phyloP scores from a whole-genome alignment of 2,113 vertebrate species.

The Gymnorhina tibicen region DNA sequence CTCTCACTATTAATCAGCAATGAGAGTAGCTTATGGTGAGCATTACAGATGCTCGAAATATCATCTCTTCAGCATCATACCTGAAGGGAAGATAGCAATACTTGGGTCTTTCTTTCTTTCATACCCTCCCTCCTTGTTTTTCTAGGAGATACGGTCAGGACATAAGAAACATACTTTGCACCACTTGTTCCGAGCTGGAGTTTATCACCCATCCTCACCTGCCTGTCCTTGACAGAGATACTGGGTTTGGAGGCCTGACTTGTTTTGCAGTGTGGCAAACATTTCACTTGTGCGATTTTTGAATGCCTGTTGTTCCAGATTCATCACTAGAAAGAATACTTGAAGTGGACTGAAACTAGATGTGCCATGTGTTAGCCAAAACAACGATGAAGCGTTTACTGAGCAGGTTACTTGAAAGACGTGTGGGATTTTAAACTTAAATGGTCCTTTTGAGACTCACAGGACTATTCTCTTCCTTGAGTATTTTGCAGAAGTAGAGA shows the following conservation, averaged over 20 bases:
- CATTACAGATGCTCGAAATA: constrained; percentile 33
- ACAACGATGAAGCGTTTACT: neutral
- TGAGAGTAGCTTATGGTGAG: constrained; percentile 33
- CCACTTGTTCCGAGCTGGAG: neutral
- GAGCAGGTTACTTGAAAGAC: neutral
- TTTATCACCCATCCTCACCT: neutral
- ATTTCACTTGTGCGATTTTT: neutral
- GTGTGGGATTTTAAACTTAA: neutral
- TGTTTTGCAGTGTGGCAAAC: neutral
- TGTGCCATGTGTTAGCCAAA: neutral
- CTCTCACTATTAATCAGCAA: constrained; percentile 45
- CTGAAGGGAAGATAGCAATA: neutral
- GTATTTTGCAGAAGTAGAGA: neutral
- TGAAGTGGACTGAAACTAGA: neutral
- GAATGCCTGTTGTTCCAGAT: neutral
- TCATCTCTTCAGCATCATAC: constrained; percentile 28
- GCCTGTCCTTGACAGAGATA: neutral
- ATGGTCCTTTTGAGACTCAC: neutral
- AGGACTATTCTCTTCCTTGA: neutral
- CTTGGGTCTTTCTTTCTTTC: neutral
- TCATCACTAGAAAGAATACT: neutral
- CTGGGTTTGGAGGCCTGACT: neutral
- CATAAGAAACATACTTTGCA: neutral
- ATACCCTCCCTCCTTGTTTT: neutral
- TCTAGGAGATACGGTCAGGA: neutral